Conservation (phyloP, 2,797 vertebrate genomes). For the Pangasius krempfi region DNA sequence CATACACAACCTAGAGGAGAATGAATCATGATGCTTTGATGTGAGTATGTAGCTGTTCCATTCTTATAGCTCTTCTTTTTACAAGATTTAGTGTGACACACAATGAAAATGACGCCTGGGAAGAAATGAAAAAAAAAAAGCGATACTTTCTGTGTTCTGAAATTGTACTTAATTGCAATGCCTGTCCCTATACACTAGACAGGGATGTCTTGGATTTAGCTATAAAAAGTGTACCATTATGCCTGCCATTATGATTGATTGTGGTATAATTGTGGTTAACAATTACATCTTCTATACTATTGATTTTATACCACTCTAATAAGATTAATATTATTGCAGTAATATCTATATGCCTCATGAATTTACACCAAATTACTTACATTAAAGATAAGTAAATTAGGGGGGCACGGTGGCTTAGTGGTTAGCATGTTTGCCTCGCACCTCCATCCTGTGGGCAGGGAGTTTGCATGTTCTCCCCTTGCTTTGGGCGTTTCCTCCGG, state of each 20-base stretch:
- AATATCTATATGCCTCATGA: background rate
- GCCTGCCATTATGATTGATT: background rate
- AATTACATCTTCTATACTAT: background rate
- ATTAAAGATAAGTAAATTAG: background rate
- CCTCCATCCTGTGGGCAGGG: too few relatives aligned
- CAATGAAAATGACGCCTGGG: background rate
- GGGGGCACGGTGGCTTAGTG: too few relatives aligned
- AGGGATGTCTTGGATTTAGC: background rate
- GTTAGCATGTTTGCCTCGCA: too few relatives aligned
- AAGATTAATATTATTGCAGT: too few relatives aligned
- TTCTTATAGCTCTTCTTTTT: background rate
- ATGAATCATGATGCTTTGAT: background rate
- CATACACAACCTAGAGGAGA: background rate
- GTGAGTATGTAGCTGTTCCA: constrained; percentile 2
- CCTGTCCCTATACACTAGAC: background rate
- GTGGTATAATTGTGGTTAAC: background rate
- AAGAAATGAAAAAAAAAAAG: background rate
- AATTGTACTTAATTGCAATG: background rate
- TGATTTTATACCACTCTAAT: background rate
- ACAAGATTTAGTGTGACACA: background rate
- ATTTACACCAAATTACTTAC: background rate
- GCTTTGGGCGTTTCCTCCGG: too few relatives aligned
- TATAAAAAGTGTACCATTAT: background rate
- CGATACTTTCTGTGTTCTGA: background rate
- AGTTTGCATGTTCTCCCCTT: too few relatives aligned